Evolutionary conservation across 2,113 vertebrate species (phyloP).

Genomic region (Equus przewalskii): DNA sequence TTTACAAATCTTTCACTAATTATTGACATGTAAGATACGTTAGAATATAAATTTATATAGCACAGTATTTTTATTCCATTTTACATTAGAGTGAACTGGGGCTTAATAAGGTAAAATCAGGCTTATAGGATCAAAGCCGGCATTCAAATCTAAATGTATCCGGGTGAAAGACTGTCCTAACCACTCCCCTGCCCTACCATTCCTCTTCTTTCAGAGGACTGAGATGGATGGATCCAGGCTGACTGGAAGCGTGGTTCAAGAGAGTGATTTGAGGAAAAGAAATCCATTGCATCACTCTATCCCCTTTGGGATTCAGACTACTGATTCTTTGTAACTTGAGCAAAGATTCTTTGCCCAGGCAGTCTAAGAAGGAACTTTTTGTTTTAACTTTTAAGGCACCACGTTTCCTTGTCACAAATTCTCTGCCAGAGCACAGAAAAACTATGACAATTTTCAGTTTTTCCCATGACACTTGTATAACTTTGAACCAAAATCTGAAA

Average conservation of each 20-base stretch:
- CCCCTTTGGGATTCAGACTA: not conserved
- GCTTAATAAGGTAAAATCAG: not conserved
- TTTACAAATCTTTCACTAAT: not conserved
- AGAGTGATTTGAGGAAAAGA: not conserved
- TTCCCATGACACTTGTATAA: not conserved
- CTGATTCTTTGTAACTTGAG: not conserved
- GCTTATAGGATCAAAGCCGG: not conserved
- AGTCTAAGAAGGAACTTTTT: not conserved
- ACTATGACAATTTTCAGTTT: not conserved
- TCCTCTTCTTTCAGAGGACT: not conserved
- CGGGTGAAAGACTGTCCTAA: not conserved
- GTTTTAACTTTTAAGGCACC: not conserved
- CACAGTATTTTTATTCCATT: not conserved
- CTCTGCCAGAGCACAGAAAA: not conserved
- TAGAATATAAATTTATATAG: not conserved
- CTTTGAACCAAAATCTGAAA: not conserved
- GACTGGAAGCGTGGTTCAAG: not conserved
- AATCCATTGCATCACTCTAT: not conserved
- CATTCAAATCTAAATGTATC: not conserved
- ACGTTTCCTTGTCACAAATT: not conserved
- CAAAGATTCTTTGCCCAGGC: not conserved
- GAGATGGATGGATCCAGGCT: not conserved
- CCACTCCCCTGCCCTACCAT: not conserved
- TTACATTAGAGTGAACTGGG: not conserved
- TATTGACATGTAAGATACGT: not conserved